Evolutionary conservation across 2,888 invertebrate genomes (phyloP).

Genomic region (Metalampra italica): DNA sequence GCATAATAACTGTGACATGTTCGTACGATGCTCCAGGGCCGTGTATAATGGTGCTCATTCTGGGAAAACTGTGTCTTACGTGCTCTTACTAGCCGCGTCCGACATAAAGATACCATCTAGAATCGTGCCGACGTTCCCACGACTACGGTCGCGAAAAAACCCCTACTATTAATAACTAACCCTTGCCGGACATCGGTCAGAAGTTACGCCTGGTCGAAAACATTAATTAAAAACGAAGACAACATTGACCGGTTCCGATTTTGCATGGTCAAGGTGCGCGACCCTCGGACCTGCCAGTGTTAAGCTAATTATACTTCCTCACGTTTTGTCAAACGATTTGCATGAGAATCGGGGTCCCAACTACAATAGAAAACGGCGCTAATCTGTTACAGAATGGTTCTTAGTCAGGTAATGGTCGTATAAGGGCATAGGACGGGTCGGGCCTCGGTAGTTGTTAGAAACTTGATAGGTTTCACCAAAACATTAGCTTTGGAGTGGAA

Average conservation of each 20-base stretch:
- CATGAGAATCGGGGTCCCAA: conserved; percentile 63
- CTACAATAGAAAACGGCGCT: conserved; percentile 59
- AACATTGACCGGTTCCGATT: conserved; percentile 59
- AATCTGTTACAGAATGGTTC: conserved; percentile 49
- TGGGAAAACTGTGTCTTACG: conserved; percentile 64
- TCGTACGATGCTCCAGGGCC: conserved; percentile 64
- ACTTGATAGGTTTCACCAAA: conserved; percentile 68
- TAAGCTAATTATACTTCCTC: conserved; percentile 77
- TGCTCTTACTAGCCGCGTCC: conserved; percentile 53
- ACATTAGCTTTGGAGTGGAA: conserved; percentile 52
- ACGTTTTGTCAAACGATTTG: conserved; percentile 71
- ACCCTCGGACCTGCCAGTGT: conserved; percentile 40
- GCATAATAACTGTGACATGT: conserved; percentile 77
- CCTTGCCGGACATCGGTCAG: conserved; percentile 64
- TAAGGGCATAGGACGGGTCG: conserved; percentile 33
- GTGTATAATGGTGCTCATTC: conserved; percentile 68
- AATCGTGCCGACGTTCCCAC: conserved; percentile 59
- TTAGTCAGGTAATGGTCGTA: conserved; percentile 39
- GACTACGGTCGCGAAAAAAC: conserved; percentile 44
- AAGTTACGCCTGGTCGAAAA: conserved; percentile 57
- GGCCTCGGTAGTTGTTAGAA: conserved; percentile 54
- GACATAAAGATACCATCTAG: conserved; percentile 67
- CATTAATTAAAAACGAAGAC: conserved; percentile 69
- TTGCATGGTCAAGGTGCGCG: conserved; percentile 50
- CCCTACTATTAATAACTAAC: conserved; percentile 31